These are phyloP conservation scores for Ambastaia sidthimunki DNA, from an alignment of 2,797 vertebrate genomes.

Conservation along the genomic window DNA sequence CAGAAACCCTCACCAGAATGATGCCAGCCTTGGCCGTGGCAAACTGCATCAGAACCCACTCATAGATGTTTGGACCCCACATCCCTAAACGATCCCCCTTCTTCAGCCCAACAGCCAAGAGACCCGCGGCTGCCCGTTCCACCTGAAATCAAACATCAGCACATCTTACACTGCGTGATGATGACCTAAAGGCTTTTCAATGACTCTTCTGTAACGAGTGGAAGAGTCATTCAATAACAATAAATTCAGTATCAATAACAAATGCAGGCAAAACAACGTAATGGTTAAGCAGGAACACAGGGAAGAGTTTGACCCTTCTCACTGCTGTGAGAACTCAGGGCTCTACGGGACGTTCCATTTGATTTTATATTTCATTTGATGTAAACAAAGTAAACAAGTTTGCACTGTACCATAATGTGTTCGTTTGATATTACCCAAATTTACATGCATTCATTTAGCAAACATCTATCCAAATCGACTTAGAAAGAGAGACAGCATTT, in stretches of 20 bases:
- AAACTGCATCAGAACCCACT: constrained; percentile 90
- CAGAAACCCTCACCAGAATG: constrained; percentile 83
- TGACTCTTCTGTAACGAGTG: neutral
- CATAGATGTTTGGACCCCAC: constrained; percentile 93
- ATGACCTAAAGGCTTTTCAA: neutral
- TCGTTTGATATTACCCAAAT: no score
- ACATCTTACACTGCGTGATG: neutral
- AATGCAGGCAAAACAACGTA: neutral
- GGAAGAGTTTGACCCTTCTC: neutral
- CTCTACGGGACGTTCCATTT: no score
- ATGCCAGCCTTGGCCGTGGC: constrained; percentile 93
- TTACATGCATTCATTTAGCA: no score
- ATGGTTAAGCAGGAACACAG: neutral
- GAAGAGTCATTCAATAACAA: neutral
- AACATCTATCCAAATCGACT: no score
- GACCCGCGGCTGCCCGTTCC: constrained; percentile 86
- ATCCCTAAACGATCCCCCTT: constrained; percentile 91
- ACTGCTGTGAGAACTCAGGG: no score
- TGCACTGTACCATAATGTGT: no score
- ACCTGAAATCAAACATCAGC: constrained; percentile 75
- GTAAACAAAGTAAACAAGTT: no score
- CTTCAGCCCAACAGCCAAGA: constrained; percentile 86
- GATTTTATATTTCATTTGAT: no score
- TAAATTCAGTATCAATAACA: neutral
- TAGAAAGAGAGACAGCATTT: no score